These are phyloP conservation scores for Apis mellifera DNA, from an alignment of 1,140 invertebrate species.

Conservation along the genomic window DNA sequence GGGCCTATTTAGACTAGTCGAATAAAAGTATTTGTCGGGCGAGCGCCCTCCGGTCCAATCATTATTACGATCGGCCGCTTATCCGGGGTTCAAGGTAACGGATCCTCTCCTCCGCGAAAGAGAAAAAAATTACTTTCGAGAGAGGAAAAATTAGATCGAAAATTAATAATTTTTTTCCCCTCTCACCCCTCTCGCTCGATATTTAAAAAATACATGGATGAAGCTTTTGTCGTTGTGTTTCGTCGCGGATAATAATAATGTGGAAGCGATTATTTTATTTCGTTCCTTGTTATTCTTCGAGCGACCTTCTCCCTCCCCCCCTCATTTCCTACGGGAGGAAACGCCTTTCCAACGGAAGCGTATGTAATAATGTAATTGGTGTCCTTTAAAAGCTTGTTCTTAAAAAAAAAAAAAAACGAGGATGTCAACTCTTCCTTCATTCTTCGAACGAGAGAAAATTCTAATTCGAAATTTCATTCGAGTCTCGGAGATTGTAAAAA, in stretches of 20 bases:
- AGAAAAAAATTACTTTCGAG: too few relatives aligned
- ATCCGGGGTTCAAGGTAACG: conserved; percentile 44
- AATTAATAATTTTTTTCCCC: not conserved
- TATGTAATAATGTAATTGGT: conserved; percentile 38
- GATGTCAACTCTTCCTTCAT: too few relatives aligned
- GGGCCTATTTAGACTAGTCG: conserved; percentile 20
- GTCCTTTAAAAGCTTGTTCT: conserved; percentile 36
- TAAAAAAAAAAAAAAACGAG: too few relatives aligned
- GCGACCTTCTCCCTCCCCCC: not conserved
- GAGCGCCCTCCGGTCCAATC: not conserved
- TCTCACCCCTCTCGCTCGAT: not conserved
- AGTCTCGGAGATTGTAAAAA: too few relatives aligned
- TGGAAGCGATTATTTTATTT: conserved; percentile 16
- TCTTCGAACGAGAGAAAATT: too few relatives aligned
- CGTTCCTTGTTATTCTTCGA: conserved; percentile 15
- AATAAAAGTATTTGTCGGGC: conserved; percentile 37
- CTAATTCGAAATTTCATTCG: too few relatives aligned
- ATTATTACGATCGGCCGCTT: conserved; percentile 7
- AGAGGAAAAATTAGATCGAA: too few relatives aligned
- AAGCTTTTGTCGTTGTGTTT: not conserved
- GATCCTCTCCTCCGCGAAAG: too few relatives aligned
- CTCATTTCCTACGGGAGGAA: conserved; percentile 39
- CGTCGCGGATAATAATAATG: not conserved
- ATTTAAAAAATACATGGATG: too few relatives aligned
- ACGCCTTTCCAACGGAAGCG: conserved; percentile 22